Base-by-base conservation (phyloP, 1,140 invertebrate species). In the Maniola jurtina region DNA sequence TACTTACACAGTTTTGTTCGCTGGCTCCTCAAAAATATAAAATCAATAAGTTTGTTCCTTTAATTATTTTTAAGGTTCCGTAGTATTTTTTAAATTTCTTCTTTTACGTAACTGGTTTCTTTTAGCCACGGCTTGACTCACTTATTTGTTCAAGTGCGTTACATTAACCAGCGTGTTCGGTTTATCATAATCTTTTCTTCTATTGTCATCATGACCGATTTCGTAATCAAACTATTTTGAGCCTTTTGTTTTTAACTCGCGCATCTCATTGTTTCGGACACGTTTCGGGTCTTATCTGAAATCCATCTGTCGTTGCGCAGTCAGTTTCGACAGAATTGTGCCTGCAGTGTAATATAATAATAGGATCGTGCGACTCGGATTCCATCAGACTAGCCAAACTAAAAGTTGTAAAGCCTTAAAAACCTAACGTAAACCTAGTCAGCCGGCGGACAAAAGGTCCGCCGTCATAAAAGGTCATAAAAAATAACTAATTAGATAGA, bases 121-220 rank as follows among this genome's bases (percentile, higher is more conserved):
- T 54, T 54, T 65, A 65, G 40, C 16, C 15, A 61, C 35, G 48
- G n/a, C 42, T 59, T 78, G 75, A 81, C 71, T 82, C 81, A 84
- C 74, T 9, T 81, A 69, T 80, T 77, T 75, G 74, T 73, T 72
- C 80, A 81, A 79, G 75, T 84, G 76, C 70, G 54, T 69, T 75
- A 62, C 48, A 55, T 70, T 58, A 69, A 64, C 45, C 55, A 33
- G 73, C 9, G 52, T n/a, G n/a, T 47, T 54, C 11, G 11, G 16
- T 60, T 13, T 56, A 35, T 45, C 48, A 40, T 61, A 42, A 47
- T 61, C 15, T 66, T 66, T 66, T 66, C 40, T 38, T 34, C 50
- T 34, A 55, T 55, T 66, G 64, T 69, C 52, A 71, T 73, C 57
- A 64, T 66, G 14, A 61, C 55, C 60, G 54, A n/a, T 68, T 73